Evolutionary conservation across 1,140 invertebrate species (phyloP), one percentile per base, ranked within the genome.

Genomic region (Lepidurus apus): DNA sequence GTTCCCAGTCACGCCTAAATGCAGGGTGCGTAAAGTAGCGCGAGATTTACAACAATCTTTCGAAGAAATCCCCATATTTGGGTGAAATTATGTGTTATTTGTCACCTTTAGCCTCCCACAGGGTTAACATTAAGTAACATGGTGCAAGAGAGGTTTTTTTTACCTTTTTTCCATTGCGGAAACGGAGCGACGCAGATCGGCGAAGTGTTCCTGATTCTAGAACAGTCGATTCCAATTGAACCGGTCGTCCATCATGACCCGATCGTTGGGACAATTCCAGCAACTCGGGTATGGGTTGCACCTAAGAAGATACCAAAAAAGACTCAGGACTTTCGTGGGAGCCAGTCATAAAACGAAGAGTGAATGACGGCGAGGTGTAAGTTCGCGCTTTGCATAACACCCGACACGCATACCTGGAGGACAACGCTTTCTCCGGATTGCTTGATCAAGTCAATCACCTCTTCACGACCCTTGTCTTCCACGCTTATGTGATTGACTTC

Each of bases 381-480:
- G 6, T n/a, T 7, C 8, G 7, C 6, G 53, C 1, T 21, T 7
- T 7, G 21, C 53, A 17, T 21, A 65, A 17, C 53, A 65, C 53
- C 17, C 53, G 21, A 65, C 53, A 9, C 21, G 42, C 74, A 17
- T 82, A 97, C 95, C 91, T 94, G 93, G 43, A 98, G 90, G 73
- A 88, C 91, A 77, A 98, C 93, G 81, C 87, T 89, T 82, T 92
- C 92, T 24, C 91, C 91, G 65, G 94, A 95, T 74, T 92, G 91
- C 80, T 93, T 93, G 81, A 98, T 97, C 81, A 97, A 88, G 84
- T 97, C 94, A 81, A 97, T 96, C 79, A 98, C 93, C 82, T 97
- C 93, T 84, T 98, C 96, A 43, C 95, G 88, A 21, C 89, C 90
- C 83, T 93, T 91, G 73, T 92, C 91, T 83, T 95, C 93, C 0